Evolutionary conservation across 2,888 invertebrate genomes (phyloP).

Genomic region (Agrotis segetum): DNA sequence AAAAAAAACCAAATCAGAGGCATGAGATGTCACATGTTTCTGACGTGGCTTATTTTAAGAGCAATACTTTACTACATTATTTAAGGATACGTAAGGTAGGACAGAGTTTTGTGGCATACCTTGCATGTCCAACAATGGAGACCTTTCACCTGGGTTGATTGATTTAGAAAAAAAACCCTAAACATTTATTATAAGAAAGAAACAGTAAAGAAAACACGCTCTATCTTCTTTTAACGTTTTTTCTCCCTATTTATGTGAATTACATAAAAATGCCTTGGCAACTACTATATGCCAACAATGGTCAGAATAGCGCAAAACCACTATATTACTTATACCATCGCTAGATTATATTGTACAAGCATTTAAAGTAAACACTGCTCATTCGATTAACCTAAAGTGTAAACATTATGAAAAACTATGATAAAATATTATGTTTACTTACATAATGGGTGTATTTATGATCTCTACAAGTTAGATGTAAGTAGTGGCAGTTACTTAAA

Average conservation of each 20-base stretch:
- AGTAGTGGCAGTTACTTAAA: constrained; percentile 32
- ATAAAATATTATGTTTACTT: constrained; percentile 53
- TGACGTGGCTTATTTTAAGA: too few species aligned
- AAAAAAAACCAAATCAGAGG: too few species aligned
- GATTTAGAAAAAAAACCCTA: too few species aligned
- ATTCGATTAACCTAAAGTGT: constrained; percentile 50
- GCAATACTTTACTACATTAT: too few species aligned
- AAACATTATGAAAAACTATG: constrained; percentile 64
- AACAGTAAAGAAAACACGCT: too few species aligned
- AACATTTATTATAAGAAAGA: too few species aligned
- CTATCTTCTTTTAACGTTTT: not conserved
- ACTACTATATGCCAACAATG: constrained; percentile 14
- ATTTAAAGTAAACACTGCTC: constrained; percentile 28
- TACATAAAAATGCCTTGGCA: not conserved
- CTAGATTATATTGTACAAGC: constrained; percentile 45
- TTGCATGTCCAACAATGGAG: too few species aligned
- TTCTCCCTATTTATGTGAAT: not conserved
- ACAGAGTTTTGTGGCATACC: too few species aligned
- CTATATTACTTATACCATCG: constrained; percentile 35
- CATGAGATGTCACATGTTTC: too few species aligned
- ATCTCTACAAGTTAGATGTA: constrained; percentile 26
- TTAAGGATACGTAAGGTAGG: too few species aligned
- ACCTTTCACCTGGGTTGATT: too few species aligned
- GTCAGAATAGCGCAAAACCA: constrained; percentile 5
- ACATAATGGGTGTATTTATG: constrained; percentile 44